Conservation (phyloP, 2,888 invertebrate species). For the Trachelus troglodyta region DNA sequence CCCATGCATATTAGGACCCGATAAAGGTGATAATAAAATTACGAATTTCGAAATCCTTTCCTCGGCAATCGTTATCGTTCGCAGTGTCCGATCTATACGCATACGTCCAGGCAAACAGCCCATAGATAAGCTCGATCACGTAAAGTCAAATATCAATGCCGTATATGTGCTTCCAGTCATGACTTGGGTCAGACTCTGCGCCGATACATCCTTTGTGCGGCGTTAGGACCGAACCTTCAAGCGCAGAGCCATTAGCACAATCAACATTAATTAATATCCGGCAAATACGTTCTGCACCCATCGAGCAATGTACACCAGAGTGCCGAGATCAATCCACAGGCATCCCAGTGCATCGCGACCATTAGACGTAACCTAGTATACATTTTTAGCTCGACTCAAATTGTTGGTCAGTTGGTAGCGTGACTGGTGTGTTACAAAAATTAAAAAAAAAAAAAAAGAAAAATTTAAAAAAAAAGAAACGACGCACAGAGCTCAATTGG, state of each 20-base stretch:
- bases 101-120: no score
- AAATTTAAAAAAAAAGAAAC: background rate
- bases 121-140: conserved; percentile 18
- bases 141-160: conserved; percentile 35
- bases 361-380: background rate
- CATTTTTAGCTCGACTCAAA: background rate
- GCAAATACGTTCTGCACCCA: background rate
- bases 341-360: no score
- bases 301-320: background rate
- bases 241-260: conserved; percentile 31
- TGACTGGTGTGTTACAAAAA: background rate
- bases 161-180: conserved; percentile 35
- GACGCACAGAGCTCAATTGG: background rate
- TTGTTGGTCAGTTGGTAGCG: background rate
- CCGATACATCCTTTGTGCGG: conserved; percentile 35
- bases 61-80: no score
- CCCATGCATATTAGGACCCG: no score
- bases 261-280: conserved; percentile 32
- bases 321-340: background rate
- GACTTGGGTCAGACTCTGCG: conserved; percentile 22
- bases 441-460: background rate
- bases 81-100: no score
- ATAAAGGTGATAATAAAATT: no score
- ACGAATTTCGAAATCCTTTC: no score
- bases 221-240: conserved; percentile 18